phyloP scores from a whole-genome alignment of 2,888 invertebrate species.

The Brachypterus glaber region DNA sequence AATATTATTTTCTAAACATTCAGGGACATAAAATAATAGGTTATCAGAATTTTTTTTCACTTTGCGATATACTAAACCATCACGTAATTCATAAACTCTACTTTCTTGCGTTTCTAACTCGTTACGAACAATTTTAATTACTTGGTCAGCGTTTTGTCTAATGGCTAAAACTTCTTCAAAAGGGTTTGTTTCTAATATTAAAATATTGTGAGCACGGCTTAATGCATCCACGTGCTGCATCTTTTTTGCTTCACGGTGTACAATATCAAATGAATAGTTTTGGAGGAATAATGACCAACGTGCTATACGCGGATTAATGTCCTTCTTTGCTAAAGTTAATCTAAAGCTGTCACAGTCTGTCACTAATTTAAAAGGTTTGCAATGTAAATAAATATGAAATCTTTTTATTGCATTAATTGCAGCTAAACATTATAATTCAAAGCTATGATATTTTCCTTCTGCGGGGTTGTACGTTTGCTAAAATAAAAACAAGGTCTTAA shows the following conservation, averaged over 20 bases:
- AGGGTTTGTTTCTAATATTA: not conserved
- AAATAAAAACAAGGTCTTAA: no score
- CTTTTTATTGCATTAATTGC: conserved; percentile 19
- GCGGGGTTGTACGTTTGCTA: conserved; percentile 19
- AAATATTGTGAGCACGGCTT: conserved; percentile 1
- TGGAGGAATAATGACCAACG: conserved; percentile 17
- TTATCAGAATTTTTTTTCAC: not conserved
- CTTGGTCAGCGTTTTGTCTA: not conserved
- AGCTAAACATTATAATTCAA: conserved; percentile 26
- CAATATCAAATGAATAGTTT: not conserved
- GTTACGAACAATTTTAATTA: not conserved
- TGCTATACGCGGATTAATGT: conserved; percentile 15
- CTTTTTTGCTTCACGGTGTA: not conserved
- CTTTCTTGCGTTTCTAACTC: not conserved
- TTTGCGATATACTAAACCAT: not conserved
- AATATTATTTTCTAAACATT: no score
- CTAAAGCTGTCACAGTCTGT: conserved; percentile 6
- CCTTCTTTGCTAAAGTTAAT: conserved; percentile 16
- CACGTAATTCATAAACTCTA: not conserved
- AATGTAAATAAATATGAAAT: conserved; percentile 17
- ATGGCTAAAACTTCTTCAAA: not conserved
- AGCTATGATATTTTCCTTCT: conserved; percentile 29
- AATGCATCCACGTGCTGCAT: conserved; percentile 4
- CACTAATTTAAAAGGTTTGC: conserved; percentile 19
- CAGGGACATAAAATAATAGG: not conserved